Base-by-base conservation (phyloP, 1,140 invertebrate genomes). In the Drosophila bipectinata region DNA sequence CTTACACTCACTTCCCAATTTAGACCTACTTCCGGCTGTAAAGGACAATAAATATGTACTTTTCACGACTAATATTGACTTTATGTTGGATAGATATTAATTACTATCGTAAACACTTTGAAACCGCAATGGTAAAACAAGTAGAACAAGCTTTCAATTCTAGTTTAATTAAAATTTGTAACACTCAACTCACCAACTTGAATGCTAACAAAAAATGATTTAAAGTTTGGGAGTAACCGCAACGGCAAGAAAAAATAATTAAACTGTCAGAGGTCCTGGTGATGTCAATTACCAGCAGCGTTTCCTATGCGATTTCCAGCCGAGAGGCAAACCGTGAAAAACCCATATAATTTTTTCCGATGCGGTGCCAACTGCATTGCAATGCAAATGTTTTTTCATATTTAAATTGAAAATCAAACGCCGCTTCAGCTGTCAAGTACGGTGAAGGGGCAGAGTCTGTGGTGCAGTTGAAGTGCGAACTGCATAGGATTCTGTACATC, bases 371-470 rank as follows among this genome's bases (percentile, higher is more conserved):
- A 73, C 47, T 77, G 72, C 76, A 87, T 72, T 77, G 49, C 49
- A 73, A 82, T 88, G 57, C 66, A 69, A 62, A 79, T 57, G 58
- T 75, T 63, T 73, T 53, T 32, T 63, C 52, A 61, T 82, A 79
- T 88, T 77, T 72, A 67, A 82, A 87, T 88, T 64, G 71, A 64
- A 87, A 87, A 81, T 81, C 79, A 81, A 81, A 82, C 52, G 37
- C 67, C 61, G 49, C 41, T 87, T 58, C 51, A 51, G 59, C 77
- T 75, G 64, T 71, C 64, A 53, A 54, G 39, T 15, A 39, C 56
- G 41, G 18, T 24, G 15, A 15, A 14, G 34, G 48, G 12, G 12
- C 14, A n/a, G 3, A 47, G 44, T 18, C 67, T 55, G 63, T 24
- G 51, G 55, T 76, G 72, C 62, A 64, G 12, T 59, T 76, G 61